phyloP scores from a whole-genome alignment of 2,797 vertebrate genomes.

The Centroberyx gerrardi region DNA sequence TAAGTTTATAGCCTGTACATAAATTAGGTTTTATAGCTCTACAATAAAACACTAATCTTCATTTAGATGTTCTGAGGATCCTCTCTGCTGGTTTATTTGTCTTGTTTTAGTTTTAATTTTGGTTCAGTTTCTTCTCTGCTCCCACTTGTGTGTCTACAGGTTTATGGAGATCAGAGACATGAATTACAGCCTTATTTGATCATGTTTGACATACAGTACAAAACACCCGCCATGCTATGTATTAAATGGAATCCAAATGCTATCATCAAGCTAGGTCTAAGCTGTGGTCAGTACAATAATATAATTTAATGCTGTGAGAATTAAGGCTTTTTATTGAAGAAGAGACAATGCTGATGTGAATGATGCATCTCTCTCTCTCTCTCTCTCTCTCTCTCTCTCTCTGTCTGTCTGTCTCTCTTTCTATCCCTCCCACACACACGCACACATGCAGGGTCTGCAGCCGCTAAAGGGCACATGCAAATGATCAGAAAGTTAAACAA shows the following conservation, averaged over 20 bases:
- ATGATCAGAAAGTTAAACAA: slow-evolving; percentile 78
- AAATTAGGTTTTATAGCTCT: slow-evolving; percentile 67
- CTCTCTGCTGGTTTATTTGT: slow-evolving; percentile 54
- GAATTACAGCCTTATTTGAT: slow-evolving; percentile 12
- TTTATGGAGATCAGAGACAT: slow-evolving; percentile 4
- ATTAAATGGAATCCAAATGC: slow-evolving; percentile 7
- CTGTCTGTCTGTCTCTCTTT: background rate
- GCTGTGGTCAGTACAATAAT: background rate
- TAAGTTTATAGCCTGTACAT: slow-evolving; percentile 62
- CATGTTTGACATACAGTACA: background rate
- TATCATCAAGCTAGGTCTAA: background rate
- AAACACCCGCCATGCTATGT: too few species aligned
- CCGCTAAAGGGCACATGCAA: slow-evolving; percentile 77
- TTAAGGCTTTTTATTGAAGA: too few species aligned
- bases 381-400: background rate
- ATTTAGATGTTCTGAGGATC: slow-evolving; percentile 25
- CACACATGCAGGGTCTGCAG: slow-evolving; percentile 22
- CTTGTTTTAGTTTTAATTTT: slow-evolving; percentile 35
- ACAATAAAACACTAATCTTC: slow-evolving; percentile 62
- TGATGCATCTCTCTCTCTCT: background rate
- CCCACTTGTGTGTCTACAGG: slow-evolving; percentile 16
- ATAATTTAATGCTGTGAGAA: background rate
- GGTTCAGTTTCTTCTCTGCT: slow-evolving; percentile 24
- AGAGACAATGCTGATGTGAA: background rate
- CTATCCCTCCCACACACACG: slow-evolving; percentile 16